Evolutionary conservation across 2,888 invertebrate species (phyloP), one percentile per base, ranked within the genome.

Genomic region (Aphidoletes aphidimyza): DNA sequence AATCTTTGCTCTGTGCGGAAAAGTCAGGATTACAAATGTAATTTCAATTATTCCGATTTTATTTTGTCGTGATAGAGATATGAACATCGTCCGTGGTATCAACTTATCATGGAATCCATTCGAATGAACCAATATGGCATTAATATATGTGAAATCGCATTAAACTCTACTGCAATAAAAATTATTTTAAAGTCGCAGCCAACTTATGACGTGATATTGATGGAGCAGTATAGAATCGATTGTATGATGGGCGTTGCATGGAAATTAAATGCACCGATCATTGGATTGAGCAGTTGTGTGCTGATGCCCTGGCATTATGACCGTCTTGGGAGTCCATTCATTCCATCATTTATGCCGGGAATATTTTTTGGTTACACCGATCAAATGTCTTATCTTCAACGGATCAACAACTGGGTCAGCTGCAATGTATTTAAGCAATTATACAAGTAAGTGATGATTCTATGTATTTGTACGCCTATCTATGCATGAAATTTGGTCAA

Each of bases 201-300:
- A 1, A 92, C 92, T 84, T 95, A 93, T 87, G 95, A 96, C 88
- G 88, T 95, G 0, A 91, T 94, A 8, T 88, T 95, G 0, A 90
- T 93, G 84, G 95, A 95, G 89, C 92, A 92, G 85, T 95, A 95
- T 88, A 94, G 94, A 86, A 92, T 92, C 84, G 94, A 95, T 87
- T 95, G 95, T 88, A 92, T 93, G 88, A 89, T 94, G 86, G 93
- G 93, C 0, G 88, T 95, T 45, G 93, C 92, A 0, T 91, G 94
- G 87, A 92, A 93, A 86, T 91, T 94, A 19, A 89, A 91, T 78
- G 93, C 92, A 0, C 94, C 94, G 0, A 91, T 92, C 0, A 91
- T 94, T 0, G 91, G 91, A 0, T 87, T 93, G 3, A 92, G 92
- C 11, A 92, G 93, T 1, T 92, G 92, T 86, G 90, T 92, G 22